These are phyloP conservation scores for Odontophorus gujanensis DNA, from an alignment of 2,113 vertebrate species.

Conservation along the genomic window DNA sequence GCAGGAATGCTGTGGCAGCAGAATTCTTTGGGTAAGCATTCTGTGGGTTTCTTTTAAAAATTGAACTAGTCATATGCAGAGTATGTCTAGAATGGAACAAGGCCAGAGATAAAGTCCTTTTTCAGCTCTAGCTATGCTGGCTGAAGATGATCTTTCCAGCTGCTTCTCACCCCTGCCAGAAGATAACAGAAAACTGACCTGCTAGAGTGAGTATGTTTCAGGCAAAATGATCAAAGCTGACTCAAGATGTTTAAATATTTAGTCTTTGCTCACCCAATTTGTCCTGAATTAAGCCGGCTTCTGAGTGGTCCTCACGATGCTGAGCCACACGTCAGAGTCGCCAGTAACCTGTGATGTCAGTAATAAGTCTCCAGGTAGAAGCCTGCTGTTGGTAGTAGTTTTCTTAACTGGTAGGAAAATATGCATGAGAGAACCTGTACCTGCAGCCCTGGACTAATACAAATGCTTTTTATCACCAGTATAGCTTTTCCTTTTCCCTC, in stretches of 20 bases:
- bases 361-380: background rate
- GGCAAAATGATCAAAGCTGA: background rate
- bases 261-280: background rate
- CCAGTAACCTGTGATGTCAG: background rate
- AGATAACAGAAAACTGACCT: constrained; percentile 45
- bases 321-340: background rate
- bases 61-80: constrained; percentile 47
- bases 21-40: background rate
- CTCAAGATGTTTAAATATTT: background rate
- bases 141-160: constrained; percentile 48
- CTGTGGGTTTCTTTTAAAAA: constrained; percentile 56
- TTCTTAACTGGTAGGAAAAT: background rate
- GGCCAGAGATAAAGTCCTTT: constrained; percentile 50
- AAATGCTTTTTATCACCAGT: background rate
- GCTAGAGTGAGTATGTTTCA: background rate
- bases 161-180: constrained; percentile 39
- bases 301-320: background rate
- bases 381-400: background rate
- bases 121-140: constrained; percentile 20
- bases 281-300: background rate
- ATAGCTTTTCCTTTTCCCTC: background rate
- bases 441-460: background rate
- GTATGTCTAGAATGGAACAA: constrained; percentile 37
- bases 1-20: background rate
- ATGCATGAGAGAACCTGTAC: background rate